Evolutionary conservation across 2,888 invertebrate species (phyloP).

Genomic region (Caradrina clavipalpis): DNA sequence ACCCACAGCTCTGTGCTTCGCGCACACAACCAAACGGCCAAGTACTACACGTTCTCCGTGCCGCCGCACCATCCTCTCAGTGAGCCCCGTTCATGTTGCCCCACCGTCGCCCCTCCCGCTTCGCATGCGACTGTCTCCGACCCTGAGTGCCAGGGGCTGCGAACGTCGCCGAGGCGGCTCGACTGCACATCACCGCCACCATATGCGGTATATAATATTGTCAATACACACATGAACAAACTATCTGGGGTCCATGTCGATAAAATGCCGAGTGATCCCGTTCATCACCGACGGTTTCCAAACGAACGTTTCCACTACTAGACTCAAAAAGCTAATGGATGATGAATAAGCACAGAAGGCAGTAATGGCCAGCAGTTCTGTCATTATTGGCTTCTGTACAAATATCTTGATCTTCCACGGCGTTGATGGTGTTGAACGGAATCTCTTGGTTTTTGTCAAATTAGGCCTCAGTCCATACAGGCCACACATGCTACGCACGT

Average conservation of each 20-base stretch:
- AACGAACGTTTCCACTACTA: constrained; percentile 30
- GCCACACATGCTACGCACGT: constrained; percentile 86
- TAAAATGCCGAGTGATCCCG: constrained; percentile 72
- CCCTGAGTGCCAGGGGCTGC: constrained; percentile 90
- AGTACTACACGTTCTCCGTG: constrained; percentile 92
- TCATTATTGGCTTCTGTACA: constrained; percentile 31
- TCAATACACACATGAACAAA: constrained; percentile 74
- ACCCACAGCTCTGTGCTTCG: constrained; percentile 93
- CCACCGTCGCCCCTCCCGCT: constrained; percentile 91
- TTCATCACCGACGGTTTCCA: constrained; percentile 52
- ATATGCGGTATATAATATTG: constrained; percentile 84
- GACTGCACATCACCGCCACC: constrained; percentile 80
- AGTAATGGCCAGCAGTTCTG: constrained; percentile 40
- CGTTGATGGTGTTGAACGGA: constrained; percentile 56
- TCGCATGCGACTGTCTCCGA: constrained; percentile 91
- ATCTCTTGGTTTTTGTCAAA: constrained; percentile 79
- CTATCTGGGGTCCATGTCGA: constrained; percentile 68
- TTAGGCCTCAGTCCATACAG: constrained; percentile 77
- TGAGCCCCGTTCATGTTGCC: constrained; percentile 91
- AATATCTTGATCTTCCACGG: constrained; percentile 25
- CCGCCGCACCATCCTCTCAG: constrained; percentile 91
- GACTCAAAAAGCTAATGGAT: constrained; percentile 20
- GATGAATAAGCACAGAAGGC: constrained; percentile 45
- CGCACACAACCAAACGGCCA: constrained; percentile 92
- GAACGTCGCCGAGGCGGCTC: constrained; percentile 85